Evolutionary conservation across 30 jellyfish, hydroid and myxozoan genomes (phyloP).

Genomic region (Hydractinia symbiolongicarpus): DNA sequence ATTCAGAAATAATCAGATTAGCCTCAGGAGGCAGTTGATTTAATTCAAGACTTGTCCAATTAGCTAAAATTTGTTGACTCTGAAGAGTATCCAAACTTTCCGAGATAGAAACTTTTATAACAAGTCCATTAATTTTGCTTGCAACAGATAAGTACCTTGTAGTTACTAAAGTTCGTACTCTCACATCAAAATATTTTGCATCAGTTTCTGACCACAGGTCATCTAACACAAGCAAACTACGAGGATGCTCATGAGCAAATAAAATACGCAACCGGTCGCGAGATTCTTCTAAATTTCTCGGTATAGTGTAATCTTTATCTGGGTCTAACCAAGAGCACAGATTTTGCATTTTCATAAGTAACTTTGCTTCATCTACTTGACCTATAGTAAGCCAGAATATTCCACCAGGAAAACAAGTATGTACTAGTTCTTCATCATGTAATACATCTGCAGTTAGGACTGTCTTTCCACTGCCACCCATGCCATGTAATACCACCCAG

Average conservation of each 20-base stretch:
- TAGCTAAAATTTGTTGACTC: constrained; percentile 52
- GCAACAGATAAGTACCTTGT: constrained; percentile 74
- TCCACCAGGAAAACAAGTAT: constrained; percentile 94
- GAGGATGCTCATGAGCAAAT: constrained; percentile 76
- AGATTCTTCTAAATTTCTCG: constrained; percentile 86
- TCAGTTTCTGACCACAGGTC: constrained; percentile 77
- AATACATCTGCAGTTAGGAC: constrained; percentile 73
- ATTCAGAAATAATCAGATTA: constrained; percentile 37
- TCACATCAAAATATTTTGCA: constrained; percentile 74
- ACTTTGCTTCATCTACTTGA: constrained; percentile 48
- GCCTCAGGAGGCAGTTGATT: constrained; percentile 62
- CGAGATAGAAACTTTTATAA: constrained; percentile 48
- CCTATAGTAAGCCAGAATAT: constrained; percentile 84
- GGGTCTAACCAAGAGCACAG: constrained; percentile 67
- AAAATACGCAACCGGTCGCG: constrained; percentile 58
- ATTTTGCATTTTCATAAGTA: constrained; percentile 84
- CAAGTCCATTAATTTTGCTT: constrained; percentile 39
- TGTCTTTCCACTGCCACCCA: constrained; percentile 97
- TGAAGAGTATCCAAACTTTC: constrained; percentile 43
- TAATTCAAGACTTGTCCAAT: constrained; percentile 37
- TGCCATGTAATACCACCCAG: constrained; percentile 94
- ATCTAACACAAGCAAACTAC: constrained; percentile 79
- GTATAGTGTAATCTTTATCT: constrained; percentile 35
- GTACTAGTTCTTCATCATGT: constrained; percentile 39
- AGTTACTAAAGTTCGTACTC: constrained; percentile 72